Base-by-base conservation (phyloP, 2,888 invertebrate genomes). In the Cylindroiulus punctatus region DNA sequence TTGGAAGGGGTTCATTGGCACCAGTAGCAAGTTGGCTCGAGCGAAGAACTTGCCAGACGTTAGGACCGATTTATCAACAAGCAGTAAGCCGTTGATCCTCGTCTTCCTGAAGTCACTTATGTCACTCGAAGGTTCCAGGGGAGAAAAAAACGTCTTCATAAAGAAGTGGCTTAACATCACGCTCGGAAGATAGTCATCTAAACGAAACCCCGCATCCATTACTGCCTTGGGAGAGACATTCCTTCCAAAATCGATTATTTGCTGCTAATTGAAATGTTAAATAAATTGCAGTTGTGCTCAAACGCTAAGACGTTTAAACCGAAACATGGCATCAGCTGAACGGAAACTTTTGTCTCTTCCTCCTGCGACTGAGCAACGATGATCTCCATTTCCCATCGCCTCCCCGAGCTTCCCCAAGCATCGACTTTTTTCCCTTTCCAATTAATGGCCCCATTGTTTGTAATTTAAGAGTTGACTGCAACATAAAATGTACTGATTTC, bases 191-290 rank as follows among this genome's bases (percentile, higher is more conserved):
- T 57, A 57, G 57, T 57, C 57, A 57, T 57, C 57, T 57, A 22
- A 57, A 57, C 22, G 57, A 22, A 57, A n/a, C 57, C 57, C 57
- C 57, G 57, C 57, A 8, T 22, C 57, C 57, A 57, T 57, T 57
- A 57, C 57, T n/a, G 57, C 57, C 1, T 4, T 4, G 4, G 1
- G 22, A n/a, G 7, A 57, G 57, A 22, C 57, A 22, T 57, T 57
- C 22, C 57, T 57, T 22, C 57, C 57, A 57, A 57, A 22, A 57
- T 57, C 57, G 57, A 57, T 57, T 57, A 57, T 57, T 57, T 57
- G 57, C 57, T 57, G 57, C 57, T 57, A 57, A 57, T 57, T 57
- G 57, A 57, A 57, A 57, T 57, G 57, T 57, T 57, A 57, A 57
- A 57, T 57, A 57, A 57, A 57, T 57, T 57, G 57, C 57, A 57